Conservation (phyloP, 2,113 vertebrate genomes). For the Halcyon malimbica region DNA sequence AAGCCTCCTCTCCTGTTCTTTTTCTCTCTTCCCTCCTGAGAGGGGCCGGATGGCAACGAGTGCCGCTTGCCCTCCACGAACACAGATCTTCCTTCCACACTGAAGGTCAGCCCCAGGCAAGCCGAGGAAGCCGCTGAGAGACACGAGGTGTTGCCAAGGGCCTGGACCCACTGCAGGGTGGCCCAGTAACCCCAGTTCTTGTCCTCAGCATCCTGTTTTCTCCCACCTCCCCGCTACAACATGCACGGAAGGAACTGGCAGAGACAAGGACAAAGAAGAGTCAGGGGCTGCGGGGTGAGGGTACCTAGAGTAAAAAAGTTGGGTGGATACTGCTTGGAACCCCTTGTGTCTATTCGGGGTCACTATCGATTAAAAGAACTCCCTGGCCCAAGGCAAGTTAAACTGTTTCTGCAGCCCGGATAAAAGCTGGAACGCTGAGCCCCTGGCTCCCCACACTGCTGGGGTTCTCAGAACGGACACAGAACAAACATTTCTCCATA, state of each 20-base stretch:
- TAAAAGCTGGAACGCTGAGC: background rate
- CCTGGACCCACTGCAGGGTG: rapidly evolving
- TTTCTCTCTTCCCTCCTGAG: background rate
- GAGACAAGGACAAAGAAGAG: background rate
- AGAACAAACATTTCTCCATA: background rate
- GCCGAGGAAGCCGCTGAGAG: background rate
- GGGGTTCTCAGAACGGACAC: background rate
- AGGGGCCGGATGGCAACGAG: background rate
- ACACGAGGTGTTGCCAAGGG: rapidly evolving
- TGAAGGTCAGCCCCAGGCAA: background rate
- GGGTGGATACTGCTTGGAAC: background rate
- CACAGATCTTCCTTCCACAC: background rate
- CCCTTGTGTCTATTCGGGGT: background rate
- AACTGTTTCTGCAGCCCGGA: background rate
- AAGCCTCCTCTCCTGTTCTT: background rate
- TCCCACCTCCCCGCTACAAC: background rate
- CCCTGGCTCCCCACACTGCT: background rate
- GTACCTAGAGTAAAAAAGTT: background rate
- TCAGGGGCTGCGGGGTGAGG: background rate
- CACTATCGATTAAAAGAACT: background rate
- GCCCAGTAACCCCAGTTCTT: background rate
- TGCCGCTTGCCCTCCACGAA: background rate
- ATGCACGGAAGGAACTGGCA: rapidly evolving
- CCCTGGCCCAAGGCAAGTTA: background rate
- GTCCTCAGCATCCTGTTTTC: background rate